Conservation (phyloP, 2,888 invertebrate species). For the Neoitamus cyanurus region DNA sequence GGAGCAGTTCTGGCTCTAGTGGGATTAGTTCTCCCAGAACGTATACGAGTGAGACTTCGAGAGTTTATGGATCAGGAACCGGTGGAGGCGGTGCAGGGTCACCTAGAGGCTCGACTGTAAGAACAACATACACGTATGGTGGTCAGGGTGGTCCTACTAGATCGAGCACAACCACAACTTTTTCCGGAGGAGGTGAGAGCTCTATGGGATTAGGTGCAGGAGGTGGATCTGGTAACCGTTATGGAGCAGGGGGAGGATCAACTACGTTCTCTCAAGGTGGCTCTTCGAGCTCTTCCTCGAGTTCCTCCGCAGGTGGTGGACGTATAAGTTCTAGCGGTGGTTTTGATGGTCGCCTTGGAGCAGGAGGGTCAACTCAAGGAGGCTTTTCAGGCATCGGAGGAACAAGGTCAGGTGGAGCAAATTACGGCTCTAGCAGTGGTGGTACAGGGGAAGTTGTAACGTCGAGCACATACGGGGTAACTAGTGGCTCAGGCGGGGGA, state of each 20-base stretch:
- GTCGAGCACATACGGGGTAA: background rate
- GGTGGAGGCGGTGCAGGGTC: slow-evolving; percentile 45
- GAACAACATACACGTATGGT: background rate
- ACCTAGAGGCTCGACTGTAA: slow-evolving; percentile 23
- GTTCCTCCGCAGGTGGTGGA: background rate
- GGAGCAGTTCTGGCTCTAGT: background rate
- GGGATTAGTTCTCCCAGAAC: background rate
- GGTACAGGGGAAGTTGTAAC: slow-evolving; percentile 19
- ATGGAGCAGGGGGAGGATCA: background rate
- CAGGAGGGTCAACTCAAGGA: background rate
- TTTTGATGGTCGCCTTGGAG: background rate
- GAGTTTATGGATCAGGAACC: slow-evolving; percentile 40
- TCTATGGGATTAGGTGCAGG: background rate
- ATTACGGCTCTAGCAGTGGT: slow-evolving; percentile 30
- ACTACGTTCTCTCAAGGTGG: background rate
- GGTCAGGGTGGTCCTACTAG: background rate
- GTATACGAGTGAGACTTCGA: background rate
- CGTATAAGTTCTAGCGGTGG: background rate
- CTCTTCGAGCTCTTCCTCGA: background rate
- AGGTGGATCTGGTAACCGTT: background rate
- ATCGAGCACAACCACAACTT: background rate
- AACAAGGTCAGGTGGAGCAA: slow-evolving; percentile 14
- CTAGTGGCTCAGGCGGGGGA: slow-evolving; percentile 23
- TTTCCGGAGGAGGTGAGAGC: background rate
- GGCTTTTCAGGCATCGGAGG: background rate